Conservation (phyloP, 1,140 invertebrate species). For the Elymnias hypermnestra region DNA sequence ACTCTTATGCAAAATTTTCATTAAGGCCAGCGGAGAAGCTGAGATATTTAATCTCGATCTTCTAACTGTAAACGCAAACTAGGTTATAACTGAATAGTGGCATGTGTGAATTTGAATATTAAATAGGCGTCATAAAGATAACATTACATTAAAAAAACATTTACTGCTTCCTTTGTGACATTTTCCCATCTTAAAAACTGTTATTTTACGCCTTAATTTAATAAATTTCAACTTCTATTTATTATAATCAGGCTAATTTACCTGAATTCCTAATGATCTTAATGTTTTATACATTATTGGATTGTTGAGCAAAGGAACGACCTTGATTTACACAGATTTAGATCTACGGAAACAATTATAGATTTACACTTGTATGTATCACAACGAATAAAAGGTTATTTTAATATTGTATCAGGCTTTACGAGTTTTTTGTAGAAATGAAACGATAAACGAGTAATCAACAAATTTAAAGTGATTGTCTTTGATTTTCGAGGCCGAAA, state of each 20-base stretch:
- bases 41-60: slow-evolving; percentile 21
- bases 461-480: too few species aligned
- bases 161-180: slow-evolving; percentile 22
- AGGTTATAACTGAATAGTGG: slow-evolving; percentile 18
- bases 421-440: too few species aligned
- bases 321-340: background rate
- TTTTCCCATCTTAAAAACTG: slow-evolving; percentile 22
- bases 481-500: too few species aligned
- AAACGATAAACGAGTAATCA: too few species aligned
- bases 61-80: slow-evolving; percentile 19
- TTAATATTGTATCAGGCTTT: too few species aligned
- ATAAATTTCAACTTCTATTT: background rate
- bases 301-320: background rate
- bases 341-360: background rate
- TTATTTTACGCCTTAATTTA: slow-evolving; percentile 8
- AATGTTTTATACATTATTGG: background rate
- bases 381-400: too few species aligned
- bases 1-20: slow-evolving; percentile 19
- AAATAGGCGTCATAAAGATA: slow-evolving; percentile 20
- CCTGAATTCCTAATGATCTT: background rate
- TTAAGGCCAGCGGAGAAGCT: slow-evolving; percentile 19
- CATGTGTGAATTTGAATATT: slow-evolving; percentile 26
- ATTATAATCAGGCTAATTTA: slow-evolving; percentile 3
- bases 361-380: background rate
- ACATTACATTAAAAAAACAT: slow-evolving; percentile 15